Evolutionary conservation across 2,797 vertebrate genomes (phyloP), one percentile per base, ranked within the genome.

Genomic region (Pangasius macronema): DNA sequence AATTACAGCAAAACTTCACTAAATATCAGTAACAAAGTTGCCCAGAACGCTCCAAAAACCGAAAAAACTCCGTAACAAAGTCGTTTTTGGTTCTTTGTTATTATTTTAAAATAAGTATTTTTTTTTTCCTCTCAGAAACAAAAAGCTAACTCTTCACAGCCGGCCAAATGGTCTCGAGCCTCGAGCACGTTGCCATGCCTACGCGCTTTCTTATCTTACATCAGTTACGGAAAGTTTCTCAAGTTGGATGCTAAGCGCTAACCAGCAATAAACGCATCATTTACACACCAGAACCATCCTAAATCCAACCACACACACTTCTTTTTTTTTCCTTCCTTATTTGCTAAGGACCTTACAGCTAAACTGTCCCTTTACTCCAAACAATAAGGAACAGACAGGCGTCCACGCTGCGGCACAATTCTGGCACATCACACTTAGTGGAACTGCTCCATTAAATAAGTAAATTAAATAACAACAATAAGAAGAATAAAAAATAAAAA

Each of bases 221-320:
- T 92, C 89, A 90, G 88, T 89, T 85, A 91, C 92, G 92, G 90
- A 92, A 92, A 92, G 90, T 93, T 93, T 88, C 88, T 86, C 36
- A 92, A 91, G 85, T 92, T 91, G 80, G 63, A 85, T 82, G 84
- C 88, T 83, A 85, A 89, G 80, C 63, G 49, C 42, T 70, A 85
- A 80, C 61, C 42, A 80, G 10, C 86, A 65, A 33, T 63, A 73
- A 83, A 84, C 89, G 70, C 36, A 24, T 22, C 24, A 16, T 22
- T 33, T 16, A 24, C 20, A 22, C n/a, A 57, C 76, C 42, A 36
- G 36, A 61, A 46, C 9, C 51, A 59, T n/a, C 63, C 81, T 79
- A 22, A 55, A 24, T n/a, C n/a, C 30, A 46, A 73, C 5, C 3
- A 5, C 14, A 79, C 68, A 79, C 8, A 30, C 51, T 30, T 16